Conservation (phyloP, 2,113 vertebrate genomes). For the Oryzias javanicus region DNA sequence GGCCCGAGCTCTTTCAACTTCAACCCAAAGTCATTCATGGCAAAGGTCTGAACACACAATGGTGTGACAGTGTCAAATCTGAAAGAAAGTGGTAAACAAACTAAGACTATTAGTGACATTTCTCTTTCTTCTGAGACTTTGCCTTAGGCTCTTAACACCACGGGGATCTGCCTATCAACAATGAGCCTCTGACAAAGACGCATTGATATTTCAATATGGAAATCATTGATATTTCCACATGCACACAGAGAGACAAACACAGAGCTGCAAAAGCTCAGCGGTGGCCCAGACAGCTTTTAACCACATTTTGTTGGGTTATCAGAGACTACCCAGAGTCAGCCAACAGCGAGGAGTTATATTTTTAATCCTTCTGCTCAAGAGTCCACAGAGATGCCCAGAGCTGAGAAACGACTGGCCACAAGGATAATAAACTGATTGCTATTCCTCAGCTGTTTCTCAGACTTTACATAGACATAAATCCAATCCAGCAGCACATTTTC, state of each 20-base stretch:
- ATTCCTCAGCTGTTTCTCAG: constrained; percentile 36
- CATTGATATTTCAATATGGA: constrained; percentile 56
- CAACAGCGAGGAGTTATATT: constrained; percentile 49
- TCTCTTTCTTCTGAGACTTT: constrained; percentile 24
- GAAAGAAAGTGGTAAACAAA: constrained; percentile 24
- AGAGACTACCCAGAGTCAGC: constrained; percentile 32
- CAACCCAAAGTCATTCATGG: constrained; percentile 42
- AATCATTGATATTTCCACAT: constrained; percentile 54
- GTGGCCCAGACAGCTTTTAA: constrained; percentile 41
- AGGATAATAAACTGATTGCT: constrained; percentile 64
- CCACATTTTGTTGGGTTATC: constrained; percentile 62
- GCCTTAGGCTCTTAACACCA: constrained; percentile 18
- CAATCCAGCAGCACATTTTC: constrained; percentile 14
- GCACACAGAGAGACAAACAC: constrained; percentile 33
- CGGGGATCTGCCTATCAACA: constrained; percentile 35
- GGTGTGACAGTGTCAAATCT: constrained; percentile 21
- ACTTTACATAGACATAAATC: constrained; percentile 28
- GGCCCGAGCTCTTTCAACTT: constrained; percentile 56
- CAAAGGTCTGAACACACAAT: constrained; percentile 25
- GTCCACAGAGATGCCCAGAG: constrained; percentile 37
- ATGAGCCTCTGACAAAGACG: constrained; percentile 38
- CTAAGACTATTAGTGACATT: constrained; percentile 15
- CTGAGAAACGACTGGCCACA: constrained; percentile 44
- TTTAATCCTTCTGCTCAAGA: constrained; percentile 48
- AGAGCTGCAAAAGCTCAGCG: constrained; percentile 32